Evolutionary conservation across 2,113 vertebrate genomes (phyloP).

Genomic region (Cryptotis parvus): DNA sequence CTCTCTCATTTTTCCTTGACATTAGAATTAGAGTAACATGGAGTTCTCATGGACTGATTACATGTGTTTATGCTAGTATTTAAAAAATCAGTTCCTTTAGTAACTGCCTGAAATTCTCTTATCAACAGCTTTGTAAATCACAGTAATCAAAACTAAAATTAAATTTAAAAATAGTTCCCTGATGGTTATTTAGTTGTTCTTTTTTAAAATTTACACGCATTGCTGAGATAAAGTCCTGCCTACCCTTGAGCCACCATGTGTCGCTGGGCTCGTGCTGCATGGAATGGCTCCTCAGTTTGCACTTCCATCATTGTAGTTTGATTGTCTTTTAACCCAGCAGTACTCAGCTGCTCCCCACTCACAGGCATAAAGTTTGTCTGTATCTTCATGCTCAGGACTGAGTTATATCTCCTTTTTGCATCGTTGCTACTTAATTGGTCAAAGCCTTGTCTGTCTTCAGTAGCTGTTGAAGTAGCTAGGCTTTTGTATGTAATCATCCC

Average conservation of each 20-base stretch:
- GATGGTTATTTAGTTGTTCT: not conserved
- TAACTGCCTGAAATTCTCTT: too few species aligned
- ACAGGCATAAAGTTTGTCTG: too few species aligned
- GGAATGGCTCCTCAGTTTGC: conserved; percentile 3
- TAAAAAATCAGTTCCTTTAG: not conserved
- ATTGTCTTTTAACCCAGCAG: conserved; percentile 3
- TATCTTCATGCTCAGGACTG: not conserved
- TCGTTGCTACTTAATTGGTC: not conserved
- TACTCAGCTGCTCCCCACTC: too few species aligned
- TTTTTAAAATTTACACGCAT: conserved; percentile 9
- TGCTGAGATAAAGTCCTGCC: not conserved
- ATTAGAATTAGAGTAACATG: not conserved
- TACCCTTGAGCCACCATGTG: conserved; percentile 28
- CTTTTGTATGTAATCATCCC: not conserved
- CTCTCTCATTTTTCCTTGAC: conserved; percentile 14
- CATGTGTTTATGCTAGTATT: not conserved
- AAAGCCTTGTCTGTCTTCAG: not conserved
- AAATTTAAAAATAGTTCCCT: not conserved
- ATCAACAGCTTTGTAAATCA: not conserved
- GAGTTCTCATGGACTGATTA: not conserved
- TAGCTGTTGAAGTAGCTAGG: not conserved
- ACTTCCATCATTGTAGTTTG: not conserved
- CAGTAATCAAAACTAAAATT: not conserved
- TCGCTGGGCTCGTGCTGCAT: not conserved
- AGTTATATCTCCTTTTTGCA: not conserved